Evolutionary conservation across 2,888 invertebrate species (phyloP), one percentile per base, ranked within the genome.

Genomic region (Orthosia incerta): DNA sequence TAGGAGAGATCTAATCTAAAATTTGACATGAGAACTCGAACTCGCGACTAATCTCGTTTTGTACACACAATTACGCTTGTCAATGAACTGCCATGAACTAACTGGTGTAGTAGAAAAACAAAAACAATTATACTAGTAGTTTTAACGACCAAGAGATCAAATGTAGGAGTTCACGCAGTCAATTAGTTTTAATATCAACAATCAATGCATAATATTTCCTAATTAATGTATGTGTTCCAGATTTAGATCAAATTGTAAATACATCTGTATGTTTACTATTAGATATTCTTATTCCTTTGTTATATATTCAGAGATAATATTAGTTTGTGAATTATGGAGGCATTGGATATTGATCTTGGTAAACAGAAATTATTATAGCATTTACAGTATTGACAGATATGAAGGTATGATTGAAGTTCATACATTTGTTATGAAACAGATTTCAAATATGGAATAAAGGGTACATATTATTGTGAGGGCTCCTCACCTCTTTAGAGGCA

Each of bases 161-260:
- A 39, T 16, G 4, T 20, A 12, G 31, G 31, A 31, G 31, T 31
- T 31, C 31, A 31, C 31, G 31, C 31, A 31, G 16, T 16, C 45
- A 45, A 18, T 39, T 50, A 68, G 15, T 31, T 23, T 48, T 31
- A 53, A 23, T n/a, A 15, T 7, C 2, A 53, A 46, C 39, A 46
- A 3, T 65, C 26, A 46, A 64, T 26, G n/a, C 31, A 15, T 50
- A 23, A 12, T 20, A 20, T 53, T 31, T 3, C 4, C 15, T 15
- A 71, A 72, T 60, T 20, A 26, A 53, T 26, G 1, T 39, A 51
- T 60, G 20, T 60, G 59, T 69, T 12, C 20, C 20, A 51, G 15
- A 57, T 68, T 57, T 39, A n/a, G 9, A 39, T 39, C 48, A 57
- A 18, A 70, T 39, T 7, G 46, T 31, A 46, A 26, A 15, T 23